phyloP scores from a whole-genome alignment of 2,888 invertebrate species.

The Marronus borbonicus region DNA sequence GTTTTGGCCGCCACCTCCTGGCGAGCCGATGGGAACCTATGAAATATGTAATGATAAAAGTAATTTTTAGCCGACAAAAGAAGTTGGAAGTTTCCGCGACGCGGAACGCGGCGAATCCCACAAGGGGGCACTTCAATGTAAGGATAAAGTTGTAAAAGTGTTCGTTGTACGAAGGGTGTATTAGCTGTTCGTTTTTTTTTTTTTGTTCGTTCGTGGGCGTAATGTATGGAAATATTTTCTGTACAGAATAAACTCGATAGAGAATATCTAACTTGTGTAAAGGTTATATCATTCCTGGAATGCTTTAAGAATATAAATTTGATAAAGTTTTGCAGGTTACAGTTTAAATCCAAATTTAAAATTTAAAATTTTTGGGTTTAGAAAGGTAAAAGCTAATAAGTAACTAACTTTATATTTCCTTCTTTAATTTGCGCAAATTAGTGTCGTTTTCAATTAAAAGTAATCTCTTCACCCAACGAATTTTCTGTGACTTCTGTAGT shows the following conservation, averaged over 20 bases:
- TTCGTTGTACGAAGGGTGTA: not conserved
- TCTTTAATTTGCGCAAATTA: no score
- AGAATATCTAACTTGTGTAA: no score
- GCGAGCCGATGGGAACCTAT: not conserved
- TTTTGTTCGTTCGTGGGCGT: not conserved
- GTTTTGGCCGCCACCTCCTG: not conserved
- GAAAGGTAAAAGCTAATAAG: no score
- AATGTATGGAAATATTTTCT: constrained; percentile 5
- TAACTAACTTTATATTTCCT: no score
- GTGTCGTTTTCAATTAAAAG: no score
- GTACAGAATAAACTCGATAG: not conserved
- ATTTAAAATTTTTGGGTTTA: no score
- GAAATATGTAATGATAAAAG: constrained; percentile 14
- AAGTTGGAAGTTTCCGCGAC: not conserved
- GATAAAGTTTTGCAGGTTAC: no score
- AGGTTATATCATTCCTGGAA: no score
- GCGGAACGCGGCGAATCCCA: not conserved
- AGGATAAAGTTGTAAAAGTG: constrained; percentile 9
- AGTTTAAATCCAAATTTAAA: no score
- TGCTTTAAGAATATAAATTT: no score
- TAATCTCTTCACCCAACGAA: no score
- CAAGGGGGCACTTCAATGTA: constrained; percentile 10
- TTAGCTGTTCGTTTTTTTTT: not conserved
- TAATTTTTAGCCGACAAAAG: not conserved
- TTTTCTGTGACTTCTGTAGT: no score